Evolutionary conservation across 2,113 vertebrate species (phyloP), one percentile per base, ranked within the genome.

Genomic region (Phyllostomus discolor): DNA sequence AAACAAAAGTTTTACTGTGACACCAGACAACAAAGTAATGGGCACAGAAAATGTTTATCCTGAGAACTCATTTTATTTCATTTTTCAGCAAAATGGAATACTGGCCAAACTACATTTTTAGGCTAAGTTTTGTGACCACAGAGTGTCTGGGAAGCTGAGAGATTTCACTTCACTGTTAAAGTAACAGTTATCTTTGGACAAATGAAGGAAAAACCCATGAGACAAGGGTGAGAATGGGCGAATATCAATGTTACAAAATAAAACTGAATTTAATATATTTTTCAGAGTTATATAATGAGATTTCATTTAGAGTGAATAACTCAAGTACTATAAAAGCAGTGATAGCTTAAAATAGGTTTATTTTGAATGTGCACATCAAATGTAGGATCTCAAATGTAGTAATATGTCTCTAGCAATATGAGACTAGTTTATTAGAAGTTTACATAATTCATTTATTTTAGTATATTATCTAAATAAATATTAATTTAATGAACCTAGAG

Each of bases 131-230:
- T 46, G 43, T 93, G 86, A 83, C 82, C 62, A 73, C 35, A 78
- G 35, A 86, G 54, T 76, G 67, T 35, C 35, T 80, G 28, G 20
- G 43, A 97, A 96, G n/a, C 90, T 96, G 88, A 94, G 88, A 96
- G 78, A 95, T 96, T 96, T 94, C 67, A 93, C 93, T 91, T 90
- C 54, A 79, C 91, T 96, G 62, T 85, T 89, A 95, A 92, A 89
- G 67, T 86, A 93, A 94, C 85, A 95, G 91, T 92, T 96, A 91
- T 89, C 79, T 95, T 91, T 88, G 72, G 26, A 33, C 12, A 92
- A 97, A 95, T 92, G 64, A 94, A 85, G 38, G 14, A 20, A 96
- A 96, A 70, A 7, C 73, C 78, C 93, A 46, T n/a, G 94, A 85
- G 81, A 86, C 43, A 92, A 73, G 31, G 86, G 73, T 96, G 95